phyloP scores from a whole-genome alignment of 2,113 vertebrate species.

The Urocolius indicus region DNA sequence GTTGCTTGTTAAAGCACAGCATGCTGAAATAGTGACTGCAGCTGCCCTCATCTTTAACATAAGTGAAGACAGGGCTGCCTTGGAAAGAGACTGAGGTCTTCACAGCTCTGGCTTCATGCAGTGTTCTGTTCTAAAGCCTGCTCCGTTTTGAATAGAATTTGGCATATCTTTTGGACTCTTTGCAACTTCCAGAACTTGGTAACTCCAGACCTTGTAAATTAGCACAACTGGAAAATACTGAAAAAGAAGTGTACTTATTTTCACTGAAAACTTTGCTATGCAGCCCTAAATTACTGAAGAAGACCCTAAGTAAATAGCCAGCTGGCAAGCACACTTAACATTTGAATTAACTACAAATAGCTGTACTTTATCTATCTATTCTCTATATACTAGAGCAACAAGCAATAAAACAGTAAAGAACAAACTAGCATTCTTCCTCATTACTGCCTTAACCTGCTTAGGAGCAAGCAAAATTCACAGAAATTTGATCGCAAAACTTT shows the following conservation, averaged over 20 bases:
- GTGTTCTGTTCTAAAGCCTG: background rate
- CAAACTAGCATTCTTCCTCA: background rate
- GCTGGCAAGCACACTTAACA: background rate
- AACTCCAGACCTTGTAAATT: background rate
- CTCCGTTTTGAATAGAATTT: background rate
- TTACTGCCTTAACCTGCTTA: background rate
- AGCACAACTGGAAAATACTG: background rate
- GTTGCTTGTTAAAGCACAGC: conserved; percentile 20
- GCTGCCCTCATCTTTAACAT: conserved; percentile 5
- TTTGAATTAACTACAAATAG: background rate
- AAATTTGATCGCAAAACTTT: background rate
- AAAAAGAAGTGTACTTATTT: background rate
- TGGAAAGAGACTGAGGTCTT: background rate
- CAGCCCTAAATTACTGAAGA: background rate
- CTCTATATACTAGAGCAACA: background rate
- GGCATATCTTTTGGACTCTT: background rate
- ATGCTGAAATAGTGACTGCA: conserved; percentile 6
- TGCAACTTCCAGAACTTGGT: background rate
- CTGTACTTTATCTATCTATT: background rate
- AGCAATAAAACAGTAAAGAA: background rate
- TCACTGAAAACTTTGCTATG: background rate
- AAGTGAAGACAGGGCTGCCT: background rate
- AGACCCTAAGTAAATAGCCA: background rate
- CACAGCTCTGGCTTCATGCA: background rate
- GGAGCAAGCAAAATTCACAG: background rate